Conservation (phyloP, 2,113 vertebrate species). For the Benitochromis conjunctus region DNA sequence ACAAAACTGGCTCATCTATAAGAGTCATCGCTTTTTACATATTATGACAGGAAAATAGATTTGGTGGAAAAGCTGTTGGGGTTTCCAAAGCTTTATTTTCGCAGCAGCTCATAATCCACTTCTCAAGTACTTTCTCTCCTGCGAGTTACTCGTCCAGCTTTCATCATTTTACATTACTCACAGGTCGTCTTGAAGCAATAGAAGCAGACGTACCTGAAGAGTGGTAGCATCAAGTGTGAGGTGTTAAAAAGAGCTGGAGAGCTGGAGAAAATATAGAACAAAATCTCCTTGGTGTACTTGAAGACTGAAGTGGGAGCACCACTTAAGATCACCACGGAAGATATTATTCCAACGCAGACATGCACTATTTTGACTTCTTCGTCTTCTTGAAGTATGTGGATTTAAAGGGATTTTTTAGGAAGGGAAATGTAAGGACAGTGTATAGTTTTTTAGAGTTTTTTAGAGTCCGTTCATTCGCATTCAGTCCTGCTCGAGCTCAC, state of each 20-base stretch:
- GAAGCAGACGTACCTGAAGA: conserved; percentile 6
- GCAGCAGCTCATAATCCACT: not conserved
- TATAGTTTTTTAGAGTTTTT: not conserved
- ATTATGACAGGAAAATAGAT: not conserved
- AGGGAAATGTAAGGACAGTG: not conserved
- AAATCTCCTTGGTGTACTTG: conserved; percentile 10
- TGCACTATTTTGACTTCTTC: not conserved
- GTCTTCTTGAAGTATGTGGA: not conserved
- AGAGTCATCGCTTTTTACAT: not conserved
- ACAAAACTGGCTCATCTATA: not conserved
- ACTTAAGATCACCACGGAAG: not conserved
- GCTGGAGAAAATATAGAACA: conserved; percentile 6
- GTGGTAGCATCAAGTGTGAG: not conserved
- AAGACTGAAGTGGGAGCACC: not conserved
- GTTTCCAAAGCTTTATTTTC: not conserved
- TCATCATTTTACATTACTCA: not conserved
- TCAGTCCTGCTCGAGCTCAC: not conserved
- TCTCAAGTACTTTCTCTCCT: not conserved
- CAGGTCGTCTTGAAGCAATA: not conserved
- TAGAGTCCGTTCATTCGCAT: not conserved
- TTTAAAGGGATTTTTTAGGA: not conserved
- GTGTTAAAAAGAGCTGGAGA: conserved; percentile 5
- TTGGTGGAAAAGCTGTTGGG: not conserved
- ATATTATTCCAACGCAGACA: not conserved
- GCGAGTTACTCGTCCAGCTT: not conserved